Percentiles rank a stretch among this genome's conserved stretches.
phyloP scores from a whole-genome alignment of 92 coral and sea anemone species.

The Anthopleura xanthogrammica region DNA sequence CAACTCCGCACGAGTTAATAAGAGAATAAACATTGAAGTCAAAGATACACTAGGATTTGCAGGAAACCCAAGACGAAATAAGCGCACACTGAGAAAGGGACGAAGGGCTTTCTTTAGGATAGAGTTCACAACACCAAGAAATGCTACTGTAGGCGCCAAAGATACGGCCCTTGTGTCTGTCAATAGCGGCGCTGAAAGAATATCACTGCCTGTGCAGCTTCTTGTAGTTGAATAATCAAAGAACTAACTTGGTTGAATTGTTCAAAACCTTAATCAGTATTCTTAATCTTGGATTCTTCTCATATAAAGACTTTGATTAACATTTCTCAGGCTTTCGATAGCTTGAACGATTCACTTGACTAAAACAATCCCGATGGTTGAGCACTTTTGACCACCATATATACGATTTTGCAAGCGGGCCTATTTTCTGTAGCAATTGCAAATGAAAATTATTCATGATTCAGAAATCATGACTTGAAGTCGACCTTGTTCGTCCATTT shows the following conservation, averaged over 20 bases:
- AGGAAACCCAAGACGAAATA: neutral
- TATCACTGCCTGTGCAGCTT: slow-evolving; percentile 30
- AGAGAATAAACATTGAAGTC: neutral
- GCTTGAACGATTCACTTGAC: no score
- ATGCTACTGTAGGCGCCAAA: slow-evolving; percentile 21
- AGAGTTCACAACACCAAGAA: slow-evolving; percentile 8
- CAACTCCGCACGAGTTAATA: slow-evolving; percentile 21
- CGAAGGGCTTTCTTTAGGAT: slow-evolving; percentile 18
- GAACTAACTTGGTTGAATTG: neutral
- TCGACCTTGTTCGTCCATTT: no score
- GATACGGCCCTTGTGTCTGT: slow-evolving; percentile 33
- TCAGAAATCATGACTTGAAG: no score
- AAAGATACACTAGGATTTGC: slow-evolving; percentile 47
- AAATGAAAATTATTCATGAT: no score
- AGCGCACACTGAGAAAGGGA: slow-evolving; percentile 7
- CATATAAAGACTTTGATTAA: no score
- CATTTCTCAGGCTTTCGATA: no score
- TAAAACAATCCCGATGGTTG: no score
- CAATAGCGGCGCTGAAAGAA: slow-evolving; percentile 6
- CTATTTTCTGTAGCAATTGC: no score
- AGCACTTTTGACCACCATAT: no score
- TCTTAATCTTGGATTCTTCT: neutral
- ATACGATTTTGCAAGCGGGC: no score
- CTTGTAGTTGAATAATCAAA: slow-evolving; percentile 12
- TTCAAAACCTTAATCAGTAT: neutral